Evolutionary conservation across 2,797 vertebrate species (phyloP).

Genomic region (Syngnathus acus): DNA sequence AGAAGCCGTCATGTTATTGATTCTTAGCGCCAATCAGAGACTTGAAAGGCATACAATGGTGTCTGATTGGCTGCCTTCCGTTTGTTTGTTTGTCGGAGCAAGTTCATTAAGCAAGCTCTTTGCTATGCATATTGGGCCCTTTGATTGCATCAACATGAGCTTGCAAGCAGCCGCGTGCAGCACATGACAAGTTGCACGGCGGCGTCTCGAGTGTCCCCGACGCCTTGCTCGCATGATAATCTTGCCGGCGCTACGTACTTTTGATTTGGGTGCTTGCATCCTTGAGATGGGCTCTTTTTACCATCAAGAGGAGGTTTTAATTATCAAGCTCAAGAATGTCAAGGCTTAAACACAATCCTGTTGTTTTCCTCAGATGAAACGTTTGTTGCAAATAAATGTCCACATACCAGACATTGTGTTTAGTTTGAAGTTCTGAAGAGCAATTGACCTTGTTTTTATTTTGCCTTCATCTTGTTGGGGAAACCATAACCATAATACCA

Average conservation of each 20-base stretch:
- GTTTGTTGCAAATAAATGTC: too few species aligned
- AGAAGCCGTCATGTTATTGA: too few species aligned
- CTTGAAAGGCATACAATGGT: slow-evolving; percentile 40
- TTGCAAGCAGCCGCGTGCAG: slow-evolving; percentile 24
- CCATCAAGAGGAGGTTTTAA: not conserved
- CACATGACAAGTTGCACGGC: slow-evolving; percentile 11
- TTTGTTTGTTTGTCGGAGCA: slow-evolving; percentile 59
- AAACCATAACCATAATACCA: too few species aligned
- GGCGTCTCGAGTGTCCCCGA: slow-evolving; percentile 21
- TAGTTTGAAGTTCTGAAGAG: too few species aligned
- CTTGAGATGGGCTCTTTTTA: slow-evolving; percentile 7
- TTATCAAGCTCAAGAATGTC: not conserved
- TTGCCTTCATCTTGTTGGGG: too few species aligned
- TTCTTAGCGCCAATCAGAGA: not conserved
- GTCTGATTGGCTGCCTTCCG: slow-evolving; percentile 53
- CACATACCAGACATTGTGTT: too few species aligned
- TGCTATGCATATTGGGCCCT: slow-evolving; percentile 15
- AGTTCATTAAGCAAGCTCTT: slow-evolving; percentile 43
- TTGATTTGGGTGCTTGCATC: slow-evolving; percentile 32
- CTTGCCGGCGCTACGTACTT: slow-evolving; percentile 29
- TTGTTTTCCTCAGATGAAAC: not conserved
- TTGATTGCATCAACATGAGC: slow-evolving; percentile 40
- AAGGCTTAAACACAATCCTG: not conserved
- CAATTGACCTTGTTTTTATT: too few species aligned
- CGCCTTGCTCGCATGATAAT: slow-evolving; percentile 37